These are phyloP conservation scores for Tympanuchus pallidicinctus DNA, from an alignment of 2,113 vertebrate species.

Conservation along the genomic window DNA sequence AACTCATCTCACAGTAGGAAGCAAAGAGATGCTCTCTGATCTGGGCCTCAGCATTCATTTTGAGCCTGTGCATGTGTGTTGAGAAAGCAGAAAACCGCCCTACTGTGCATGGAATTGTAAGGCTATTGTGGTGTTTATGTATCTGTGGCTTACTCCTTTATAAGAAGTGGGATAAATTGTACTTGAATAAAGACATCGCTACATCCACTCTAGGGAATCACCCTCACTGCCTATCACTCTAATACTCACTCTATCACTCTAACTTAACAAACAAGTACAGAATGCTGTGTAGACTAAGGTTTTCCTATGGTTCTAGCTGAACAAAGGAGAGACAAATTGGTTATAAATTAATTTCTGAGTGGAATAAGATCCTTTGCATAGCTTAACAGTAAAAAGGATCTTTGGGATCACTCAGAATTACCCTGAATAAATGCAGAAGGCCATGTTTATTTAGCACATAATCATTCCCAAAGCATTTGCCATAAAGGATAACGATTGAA, in stretches of 20 bases:
- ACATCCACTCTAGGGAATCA: not conserved
- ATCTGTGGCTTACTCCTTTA: not conserved
- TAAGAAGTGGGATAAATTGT: not conserved
- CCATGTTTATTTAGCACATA: slow-evolving; percentile 11
- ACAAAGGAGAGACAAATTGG: not conserved
- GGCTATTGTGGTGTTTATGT: not conserved
- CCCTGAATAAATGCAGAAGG: slow-evolving; percentile 16
- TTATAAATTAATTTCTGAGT: slow-evolving; percentile 20
- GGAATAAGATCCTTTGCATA: not conserved
- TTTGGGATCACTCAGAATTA: not conserved
- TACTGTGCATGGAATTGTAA: slow-evolving; percentile 9
- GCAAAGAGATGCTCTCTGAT: not conserved
- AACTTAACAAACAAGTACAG: not conserved
- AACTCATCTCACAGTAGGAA: not conserved
- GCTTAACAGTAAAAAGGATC: not conserved
- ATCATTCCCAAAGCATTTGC: slow-evolving; percentile 34
- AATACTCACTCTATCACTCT: not conserved
- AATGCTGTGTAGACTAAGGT: not conserved
- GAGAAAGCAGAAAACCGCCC: not conserved
- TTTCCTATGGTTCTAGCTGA: not conserved
- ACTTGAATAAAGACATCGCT: not conserved
- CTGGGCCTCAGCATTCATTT: not conserved
- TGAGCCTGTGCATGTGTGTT: not conserved
- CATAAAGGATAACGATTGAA: slow-evolving; percentile 16
- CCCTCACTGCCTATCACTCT: not conserved